These are phyloP conservation scores for Augiades crinisus DNA, from an alignment of 2,888 invertebrate species.

Conservation along the genomic window DNA sequence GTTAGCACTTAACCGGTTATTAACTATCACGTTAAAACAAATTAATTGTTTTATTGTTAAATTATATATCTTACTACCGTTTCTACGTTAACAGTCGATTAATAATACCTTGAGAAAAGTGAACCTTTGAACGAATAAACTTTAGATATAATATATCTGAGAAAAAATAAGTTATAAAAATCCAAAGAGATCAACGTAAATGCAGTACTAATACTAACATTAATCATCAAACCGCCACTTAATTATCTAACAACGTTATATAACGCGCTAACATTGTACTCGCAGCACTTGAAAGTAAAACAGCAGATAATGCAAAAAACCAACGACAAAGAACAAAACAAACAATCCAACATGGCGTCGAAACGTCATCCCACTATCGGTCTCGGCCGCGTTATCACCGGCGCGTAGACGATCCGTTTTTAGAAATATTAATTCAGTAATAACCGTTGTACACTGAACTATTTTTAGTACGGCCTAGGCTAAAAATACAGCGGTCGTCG, in stretches of 20 bases:
- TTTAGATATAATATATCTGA: neutral
- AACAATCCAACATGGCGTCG: constrained; percentile 54
- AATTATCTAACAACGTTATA: constrained; percentile 1
- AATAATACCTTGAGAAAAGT: too few relatives aligned
- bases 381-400: constrained; percentile 68
- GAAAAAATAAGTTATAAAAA: neutral
- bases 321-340: constrained; percentile 48
- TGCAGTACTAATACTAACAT: neutral
- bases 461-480: constrained; percentile 79
- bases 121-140: too few relatives aligned
- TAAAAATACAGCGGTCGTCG: constrained; percentile 69
- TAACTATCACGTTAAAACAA: too few relatives aligned
- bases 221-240: neutral
- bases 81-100: too few relatives aligned
- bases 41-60: too few relatives aligned
- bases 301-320: constrained; percentile 35
- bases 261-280: constrained; percentile 14
- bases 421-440: constrained; percentile 82
- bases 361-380: constrained; percentile 66
- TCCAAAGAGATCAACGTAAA: neutral
- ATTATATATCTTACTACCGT: too few relatives aligned
- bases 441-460: constrained; percentile 66
- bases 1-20: too few relatives aligned
- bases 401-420: constrained; percentile 77
- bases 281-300: constrained; percentile 8